Evolutionary conservation across 2,797 vertebrate species (phyloP).

Genomic region (Orestias chungarensis): DNA sequence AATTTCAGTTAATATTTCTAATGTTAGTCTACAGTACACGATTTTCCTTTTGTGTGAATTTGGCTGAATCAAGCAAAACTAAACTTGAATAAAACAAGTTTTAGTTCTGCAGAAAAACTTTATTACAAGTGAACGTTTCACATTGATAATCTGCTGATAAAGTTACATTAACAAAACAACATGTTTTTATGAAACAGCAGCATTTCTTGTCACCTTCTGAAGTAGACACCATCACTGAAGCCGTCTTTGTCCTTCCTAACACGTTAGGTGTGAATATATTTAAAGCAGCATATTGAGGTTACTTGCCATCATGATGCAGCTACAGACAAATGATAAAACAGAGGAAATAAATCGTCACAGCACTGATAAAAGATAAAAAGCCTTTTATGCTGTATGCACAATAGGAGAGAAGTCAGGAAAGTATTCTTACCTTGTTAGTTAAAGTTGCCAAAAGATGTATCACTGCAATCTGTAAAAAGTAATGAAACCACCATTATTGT

Average conservation of each 20-base stretch:
- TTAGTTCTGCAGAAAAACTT: not conserved
- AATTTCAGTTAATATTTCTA: too few relatives aligned
- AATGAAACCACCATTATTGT: not conserved
- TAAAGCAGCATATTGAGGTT: conserved; percentile 4
- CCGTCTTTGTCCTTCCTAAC: conserved; percentile 5
- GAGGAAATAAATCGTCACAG: not conserved
- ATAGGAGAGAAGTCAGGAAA: too few relatives aligned
- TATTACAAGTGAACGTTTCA: not conserved
- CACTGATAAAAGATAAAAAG: not conserved
- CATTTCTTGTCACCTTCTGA: not conserved
- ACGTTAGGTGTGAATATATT: not conserved
- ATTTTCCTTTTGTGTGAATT: too few relatives aligned
- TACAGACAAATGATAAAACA: not conserved
- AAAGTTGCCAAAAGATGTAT: not conserved
- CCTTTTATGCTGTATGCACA: too few relatives aligned
- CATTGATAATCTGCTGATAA: not conserved
- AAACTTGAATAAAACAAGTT: not conserved
- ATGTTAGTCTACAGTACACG: too few relatives aligned
- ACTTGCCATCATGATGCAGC: not conserved
- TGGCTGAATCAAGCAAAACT: not conserved
- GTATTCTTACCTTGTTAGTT: not conserved
- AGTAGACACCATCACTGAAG: conserved; percentile 32
- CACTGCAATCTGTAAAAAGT: not conserved
- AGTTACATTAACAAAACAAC: not conserved
- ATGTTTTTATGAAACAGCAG: not conserved